Percentiles rank a stretch among this genome's conserved stretches.
Conservation (phyloP, 2,797 vertebrate species). For the Lagorchestes hirsutus region DNA sequence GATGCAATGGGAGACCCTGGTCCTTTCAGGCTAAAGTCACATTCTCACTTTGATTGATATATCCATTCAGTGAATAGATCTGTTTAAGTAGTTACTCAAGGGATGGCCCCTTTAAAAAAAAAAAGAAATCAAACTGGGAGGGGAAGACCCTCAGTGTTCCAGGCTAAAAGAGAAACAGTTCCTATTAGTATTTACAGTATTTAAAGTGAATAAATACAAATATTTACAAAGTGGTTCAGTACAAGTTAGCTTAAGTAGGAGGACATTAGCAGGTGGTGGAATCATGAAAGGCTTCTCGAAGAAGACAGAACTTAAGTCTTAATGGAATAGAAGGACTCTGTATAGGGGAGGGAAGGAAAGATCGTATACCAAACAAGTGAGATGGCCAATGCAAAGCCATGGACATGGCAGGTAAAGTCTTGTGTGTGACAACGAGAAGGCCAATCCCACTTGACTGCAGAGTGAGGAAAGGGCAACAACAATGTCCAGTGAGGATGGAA, state of each 20-base stretch:
- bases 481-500: background rate
- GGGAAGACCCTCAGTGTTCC: too few relatives aligned
- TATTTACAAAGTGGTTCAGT: background rate
- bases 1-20: too few relatives aligned
- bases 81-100: too few relatives aligned
- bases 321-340: background rate
- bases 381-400: background rate
- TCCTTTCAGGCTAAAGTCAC: too few relatives aligned
- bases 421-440: background rate
- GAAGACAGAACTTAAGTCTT: background rate
- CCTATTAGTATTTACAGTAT: too few relatives aligned
- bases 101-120: too few relatives aligned
- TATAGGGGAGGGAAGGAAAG: background rate
- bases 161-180: too few relatives aligned
- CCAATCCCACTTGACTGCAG: accelerated
- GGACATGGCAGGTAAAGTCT: background rate
- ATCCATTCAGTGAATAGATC: too few relatives aligned
- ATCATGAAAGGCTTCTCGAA: background rate
- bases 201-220: background rate
- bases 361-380: background rate
- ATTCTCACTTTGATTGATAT: too few relatives aligned
- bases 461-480: background rate
- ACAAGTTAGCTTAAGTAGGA: background rate
- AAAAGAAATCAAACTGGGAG: too few relatives aligned
- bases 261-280: background rate